Evolutionary conservation across 2,113 vertebrate genomes (phyloP), one percentile per base, ranked within the genome.

Genomic region (Ramphastos sulfuratus): DNA sequence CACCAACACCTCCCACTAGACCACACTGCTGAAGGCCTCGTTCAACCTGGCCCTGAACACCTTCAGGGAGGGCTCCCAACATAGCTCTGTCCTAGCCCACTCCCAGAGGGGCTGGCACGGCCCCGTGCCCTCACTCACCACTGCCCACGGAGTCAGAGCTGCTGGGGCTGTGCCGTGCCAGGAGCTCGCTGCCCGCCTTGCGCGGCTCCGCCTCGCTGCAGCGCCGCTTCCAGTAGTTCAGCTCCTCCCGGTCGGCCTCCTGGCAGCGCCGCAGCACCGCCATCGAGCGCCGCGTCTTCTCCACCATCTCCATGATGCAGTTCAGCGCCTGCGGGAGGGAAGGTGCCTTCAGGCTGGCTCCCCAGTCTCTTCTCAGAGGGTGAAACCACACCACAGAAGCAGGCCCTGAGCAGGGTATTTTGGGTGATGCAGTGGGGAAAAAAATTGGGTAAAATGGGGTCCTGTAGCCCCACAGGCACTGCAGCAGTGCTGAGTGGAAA

Each of bases 301-400:
- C 99, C 96, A 99, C 99, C 99, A 99, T 99, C 97, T 99, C 99
- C 98, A 99, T 99, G 69, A 99, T 99, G 95, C 99, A 99, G 92
- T 99, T 99, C 95, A 99, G 95, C 7, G 99, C 99, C 99, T 99
- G 85, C 17, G 1, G 37, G 67, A 39, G 48, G 20, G 48, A 48
- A 48, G 6, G 7, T 1, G 33, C 21, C 27, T 20, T 25, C 25
- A 3, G 44, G 9, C 21, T 48, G 46, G 46, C 46, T 48, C 46
- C 19, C 46, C 46, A 48, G 48, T 7, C 20, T 20, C 48, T 46
- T 18, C 46, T 48, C 48, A 21, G 33, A 8, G 46, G 42, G 10
- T 1, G 54, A 18, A 54, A 25, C 5, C 6, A 2, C 5, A 11
- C 13, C 33, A 16, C 13, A 7, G 67, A 8, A 24, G 6, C 19